phyloP scores from a whole-genome alignment of 2,888 invertebrate genomes.

The Ceratothoa steindachneri region DNA sequence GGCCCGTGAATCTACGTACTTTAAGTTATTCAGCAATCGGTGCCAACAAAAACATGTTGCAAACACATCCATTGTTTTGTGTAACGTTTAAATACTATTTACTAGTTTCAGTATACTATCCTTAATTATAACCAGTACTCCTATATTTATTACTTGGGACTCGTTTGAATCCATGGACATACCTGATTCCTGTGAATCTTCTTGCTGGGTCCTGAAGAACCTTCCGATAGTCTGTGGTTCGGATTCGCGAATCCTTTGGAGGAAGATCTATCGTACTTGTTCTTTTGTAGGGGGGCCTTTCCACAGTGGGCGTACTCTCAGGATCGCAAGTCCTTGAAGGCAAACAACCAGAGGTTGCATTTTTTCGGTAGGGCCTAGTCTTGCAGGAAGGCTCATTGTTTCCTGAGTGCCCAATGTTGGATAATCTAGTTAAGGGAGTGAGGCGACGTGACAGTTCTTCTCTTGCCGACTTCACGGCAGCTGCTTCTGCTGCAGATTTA shows the following conservation, averaged over 20 bases:
- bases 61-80: no score
- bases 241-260: conserved; percentile 31
- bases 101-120: no score
- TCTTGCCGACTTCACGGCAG: conserved; percentile 23
- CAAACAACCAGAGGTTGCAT: conserved; percentile 34
- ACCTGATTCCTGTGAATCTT: conserved; percentile 42
- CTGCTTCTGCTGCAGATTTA: neutral
- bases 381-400: conserved; percentile 22
- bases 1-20: no score
- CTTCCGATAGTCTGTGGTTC: conserved; percentile 40
- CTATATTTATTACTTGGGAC: no score
- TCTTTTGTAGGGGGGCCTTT: conserved; percentile 33
- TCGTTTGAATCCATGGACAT: no score
- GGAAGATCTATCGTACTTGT: conserved; percentile 45
- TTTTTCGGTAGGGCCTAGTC: conserved; percentile 32
- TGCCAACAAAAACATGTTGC: no score
- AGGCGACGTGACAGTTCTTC: conserved; percentile 43
- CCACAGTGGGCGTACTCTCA: neutral
- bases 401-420: conserved; percentile 17
- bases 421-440: conserved; percentile 39
- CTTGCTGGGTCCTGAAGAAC: conserved; percentile 34
- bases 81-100: no score
- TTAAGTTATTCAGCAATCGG: no score
- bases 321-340: neutral
- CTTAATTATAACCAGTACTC: no score